phyloP scores from a whole-genome alignment of 2,888 invertebrate genomes.

The Elmis aenea region DNA sequence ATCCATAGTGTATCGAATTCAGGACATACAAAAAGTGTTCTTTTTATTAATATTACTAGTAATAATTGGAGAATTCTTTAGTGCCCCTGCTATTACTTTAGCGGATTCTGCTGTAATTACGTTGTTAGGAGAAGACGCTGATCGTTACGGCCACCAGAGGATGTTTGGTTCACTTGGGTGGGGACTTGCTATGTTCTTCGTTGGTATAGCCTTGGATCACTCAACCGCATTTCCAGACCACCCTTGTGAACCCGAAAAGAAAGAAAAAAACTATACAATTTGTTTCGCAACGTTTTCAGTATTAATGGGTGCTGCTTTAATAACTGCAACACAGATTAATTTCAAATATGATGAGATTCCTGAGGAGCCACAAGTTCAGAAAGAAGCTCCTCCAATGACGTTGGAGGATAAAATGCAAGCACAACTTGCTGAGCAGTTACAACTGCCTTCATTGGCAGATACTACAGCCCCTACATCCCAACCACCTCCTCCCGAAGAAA shows the following conservation, averaged over 20 bases:
- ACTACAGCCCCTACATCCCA: slow-evolving; percentile 52
- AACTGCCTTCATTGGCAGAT: slow-evolving; percentile 71
- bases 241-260: slow-evolving; percentile 81
- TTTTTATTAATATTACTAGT: slow-evolving; percentile 88
- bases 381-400: slow-evolving; percentile 44
- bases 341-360: slow-evolving; percentile 60
- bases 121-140: slow-evolving; percentile 56
- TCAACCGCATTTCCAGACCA: slow-evolving; percentile 93
- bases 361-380: slow-evolving; percentile 27
- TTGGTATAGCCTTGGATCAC: slow-evolving; percentile 93
- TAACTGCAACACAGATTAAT: slow-evolving; percentile 82
- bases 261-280: slow-evolving; percentile 97
- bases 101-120: slow-evolving; percentile 91
- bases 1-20: slow-evolving; percentile 83
- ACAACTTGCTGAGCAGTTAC: slow-evolving; percentile 76
- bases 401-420: slow-evolving; percentile 78
- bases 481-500: slow-evolving; percentile 47
- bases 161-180: slow-evolving; percentile 98
- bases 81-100: slow-evolving; percentile 90
- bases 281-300: slow-evolving; percentile 98
- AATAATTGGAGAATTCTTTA: slow-evolving; percentile 95
- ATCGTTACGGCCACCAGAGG: slow-evolving; percentile 86
- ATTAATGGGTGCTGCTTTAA: slow-evolving; percentile 90
- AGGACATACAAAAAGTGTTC: slow-evolving; percentile 93
- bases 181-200: slow-evolving; percentile 98